Evolutionary conservation across 2,797 vertebrate genomes (phyloP).

Genomic region (Cephalopachus bancanus): DNA sequence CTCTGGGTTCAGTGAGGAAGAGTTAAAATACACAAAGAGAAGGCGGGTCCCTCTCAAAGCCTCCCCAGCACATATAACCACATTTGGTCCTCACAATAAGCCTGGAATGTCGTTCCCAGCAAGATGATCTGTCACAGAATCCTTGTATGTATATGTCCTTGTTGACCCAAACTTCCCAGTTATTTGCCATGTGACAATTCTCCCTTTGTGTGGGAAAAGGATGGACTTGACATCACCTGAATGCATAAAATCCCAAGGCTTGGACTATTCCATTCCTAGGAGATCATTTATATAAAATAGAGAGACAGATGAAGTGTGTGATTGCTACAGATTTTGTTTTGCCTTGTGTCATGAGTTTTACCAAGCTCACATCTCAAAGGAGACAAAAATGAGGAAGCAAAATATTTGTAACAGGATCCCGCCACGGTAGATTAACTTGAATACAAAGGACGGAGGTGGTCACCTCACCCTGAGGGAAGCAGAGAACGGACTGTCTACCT

Average conservation of each 20-base stretch:
- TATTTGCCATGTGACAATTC: background rate
- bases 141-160: background rate
- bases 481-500: background rate
- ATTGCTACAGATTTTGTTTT: background rate
- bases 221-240: background rate
- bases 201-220: background rate
- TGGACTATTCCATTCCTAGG: background rate
- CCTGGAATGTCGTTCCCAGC: background rate
- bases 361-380: background rate
- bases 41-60: background rate
- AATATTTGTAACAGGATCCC: background rate
- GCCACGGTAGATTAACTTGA: background rate
- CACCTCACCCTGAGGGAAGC: background rate
- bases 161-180: background rate
- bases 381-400: background rate
- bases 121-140: background rate
- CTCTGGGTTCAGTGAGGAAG: background rate
- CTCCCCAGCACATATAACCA: background rate
- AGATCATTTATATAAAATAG: constrained; percentile 31
- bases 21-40: background rate
- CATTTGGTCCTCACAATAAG: background rate
- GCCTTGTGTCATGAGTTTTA: background rate
- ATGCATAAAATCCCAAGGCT: background rate
- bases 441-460: background rate
- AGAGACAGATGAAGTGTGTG: background rate